These are phyloP conservation scores for Tubiluchus corallicola DNA, from an alignment of 2,888 invertebrate species.

Conservation along the genomic window DNA sequence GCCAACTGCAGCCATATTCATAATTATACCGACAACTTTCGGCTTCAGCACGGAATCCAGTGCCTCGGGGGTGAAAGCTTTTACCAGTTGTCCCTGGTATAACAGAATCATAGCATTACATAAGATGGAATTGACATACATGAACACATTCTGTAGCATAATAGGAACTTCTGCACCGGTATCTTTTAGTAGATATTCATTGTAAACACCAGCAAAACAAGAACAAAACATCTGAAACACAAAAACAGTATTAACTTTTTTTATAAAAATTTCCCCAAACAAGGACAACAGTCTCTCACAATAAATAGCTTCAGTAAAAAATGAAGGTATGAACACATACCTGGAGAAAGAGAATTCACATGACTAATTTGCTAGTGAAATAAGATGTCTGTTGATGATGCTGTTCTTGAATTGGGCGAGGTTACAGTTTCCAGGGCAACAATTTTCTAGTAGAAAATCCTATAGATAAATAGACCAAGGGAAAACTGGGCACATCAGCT, in stretches of 20 bases:
- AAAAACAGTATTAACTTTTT: not conserved
- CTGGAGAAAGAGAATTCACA: not conserved
- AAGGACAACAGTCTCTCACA: too few relatives aligned
- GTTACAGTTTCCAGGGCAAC: too few relatives aligned
- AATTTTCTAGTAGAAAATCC: too few relatives aligned
- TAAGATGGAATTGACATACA: conserved; percentile 84
- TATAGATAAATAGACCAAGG: too few relatives aligned
- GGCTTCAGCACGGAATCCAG: conserved; percentile 19
- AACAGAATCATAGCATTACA: conserved; percentile 59
- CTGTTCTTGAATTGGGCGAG: too few relatives aligned
- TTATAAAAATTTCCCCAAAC: too few relatives aligned
- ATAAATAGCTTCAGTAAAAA: too few relatives aligned
- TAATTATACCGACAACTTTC: conserved; percentile 56
- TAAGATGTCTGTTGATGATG: too few relatives aligned
- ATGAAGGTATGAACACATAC: conserved; percentile 15
- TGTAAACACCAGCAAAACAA: conserved; percentile 84
- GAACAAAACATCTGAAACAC: conserved; percentile 68
- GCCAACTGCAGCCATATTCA: conserved; percentile 76
- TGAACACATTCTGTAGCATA: conserved; percentile 80
- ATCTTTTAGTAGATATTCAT: conserved; percentile 75
- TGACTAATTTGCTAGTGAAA: too few relatives aligned
- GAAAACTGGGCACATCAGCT: too few relatives aligned
- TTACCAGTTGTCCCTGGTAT: conserved; percentile 42
- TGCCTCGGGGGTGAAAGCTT: conserved; percentile 38
- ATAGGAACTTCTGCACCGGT: conserved; percentile 65